These are phyloP conservation scores for Phrynocephalus vlangalii DNA, from an alignment of 2,797 vertebrate genomes.

Conservation along the genomic window DNA sequence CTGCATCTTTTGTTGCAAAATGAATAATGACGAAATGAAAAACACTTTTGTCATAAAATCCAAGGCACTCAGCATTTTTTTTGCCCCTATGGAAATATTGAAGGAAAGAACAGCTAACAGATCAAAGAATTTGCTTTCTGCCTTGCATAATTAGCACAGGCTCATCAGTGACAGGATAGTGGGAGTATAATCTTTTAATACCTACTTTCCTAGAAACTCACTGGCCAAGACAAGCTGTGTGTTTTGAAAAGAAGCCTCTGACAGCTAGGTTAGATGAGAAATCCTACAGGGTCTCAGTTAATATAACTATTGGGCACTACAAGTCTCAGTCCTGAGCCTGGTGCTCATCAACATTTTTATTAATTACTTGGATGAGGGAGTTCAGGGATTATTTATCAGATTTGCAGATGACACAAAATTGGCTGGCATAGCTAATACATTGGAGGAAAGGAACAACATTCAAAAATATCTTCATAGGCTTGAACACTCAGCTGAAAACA, in stretches of 20 bases:
- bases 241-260: background rate
- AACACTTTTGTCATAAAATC: background rate
- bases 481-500: too few species aligned
- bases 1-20: slow-evolving; percentile 59
- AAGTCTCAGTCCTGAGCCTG: too few species aligned
- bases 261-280: too few species aligned
- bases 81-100: background rate
- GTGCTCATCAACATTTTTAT: too few species aligned
- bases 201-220: slow-evolving; percentile 63
- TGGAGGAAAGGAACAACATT: too few species aligned
- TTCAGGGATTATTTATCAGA: too few species aligned
- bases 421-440: too few species aligned
- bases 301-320: background rate
- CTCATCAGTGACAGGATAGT: slow-evolving; percentile 54
- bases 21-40: slow-evolving; percentile 29
- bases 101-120: slow-evolving; percentile 41
- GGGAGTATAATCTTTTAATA: slow-evolving; percentile 73
- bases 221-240: slow-evolving; percentile 52
- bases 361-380: too few species aligned
- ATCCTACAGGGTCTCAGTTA: background rate
- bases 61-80: slow-evolving; percentile 2
- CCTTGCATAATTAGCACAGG: slow-evolving; percentile 55
- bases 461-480: too few species aligned
- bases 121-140: slow-evolving; percentile 62
- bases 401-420: too few species aligned